These are phyloP conservation scores for Phocides pigmalion DNA, from an alignment of 1,140 invertebrate genomes.

Conservation along the genomic window DNA sequence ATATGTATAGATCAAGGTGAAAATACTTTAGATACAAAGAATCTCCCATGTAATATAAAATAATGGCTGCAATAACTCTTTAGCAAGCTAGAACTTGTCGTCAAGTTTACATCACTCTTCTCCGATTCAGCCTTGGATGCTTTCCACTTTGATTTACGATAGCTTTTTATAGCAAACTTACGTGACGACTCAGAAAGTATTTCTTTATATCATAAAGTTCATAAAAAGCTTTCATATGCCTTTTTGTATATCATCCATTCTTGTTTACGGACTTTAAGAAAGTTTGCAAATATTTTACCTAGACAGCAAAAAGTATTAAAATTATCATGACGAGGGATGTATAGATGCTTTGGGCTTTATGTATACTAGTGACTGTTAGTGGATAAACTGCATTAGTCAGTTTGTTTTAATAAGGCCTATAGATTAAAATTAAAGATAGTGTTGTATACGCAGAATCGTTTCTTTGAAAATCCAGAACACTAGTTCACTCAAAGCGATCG, in stretches of 20 bases:
- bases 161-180: not conserved
- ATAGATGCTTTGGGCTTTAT: no score
- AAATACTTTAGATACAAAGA: not conserved
- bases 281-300: no score
- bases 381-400: not conserved
- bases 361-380: no score
- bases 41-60: not conserved
- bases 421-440: not conserved
- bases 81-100: not conserved
- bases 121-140: not conserved
- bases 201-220: not conserved
- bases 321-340: no score
- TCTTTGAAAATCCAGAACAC: constrained; percentile 37
- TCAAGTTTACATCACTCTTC: not conserved
- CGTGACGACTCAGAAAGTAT: not conserved
- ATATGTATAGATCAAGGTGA: no score
- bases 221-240: not conserved
- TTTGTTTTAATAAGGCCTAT: not conserved
- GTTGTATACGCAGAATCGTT: not conserved
- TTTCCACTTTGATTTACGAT: not conserved
- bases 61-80: not conserved
- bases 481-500: constrained; percentile 16
- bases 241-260: no score
- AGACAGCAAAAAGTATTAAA: no score
- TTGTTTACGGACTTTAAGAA: no score